Conservation (phyloP, 1,140 invertebrate species). For the Propsilocerus akamusi region DNA sequence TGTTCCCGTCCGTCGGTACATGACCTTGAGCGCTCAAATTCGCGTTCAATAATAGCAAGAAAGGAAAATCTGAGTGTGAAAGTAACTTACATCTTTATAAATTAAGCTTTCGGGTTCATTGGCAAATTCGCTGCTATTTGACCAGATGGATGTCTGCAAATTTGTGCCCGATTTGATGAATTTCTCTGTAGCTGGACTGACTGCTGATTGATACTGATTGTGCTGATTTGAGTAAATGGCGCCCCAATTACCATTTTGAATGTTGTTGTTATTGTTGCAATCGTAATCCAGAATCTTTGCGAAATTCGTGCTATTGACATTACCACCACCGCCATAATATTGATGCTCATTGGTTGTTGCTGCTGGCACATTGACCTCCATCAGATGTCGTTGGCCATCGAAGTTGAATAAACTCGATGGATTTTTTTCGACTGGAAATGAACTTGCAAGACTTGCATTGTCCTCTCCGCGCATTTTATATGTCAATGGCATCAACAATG, state of each 20-base stretch:
- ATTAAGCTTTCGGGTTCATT: background rate
- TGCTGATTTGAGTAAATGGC: background rate
- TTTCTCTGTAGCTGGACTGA: background rate
- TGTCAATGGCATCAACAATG: slow-evolving; percentile 1
- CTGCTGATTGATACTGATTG: background rate
- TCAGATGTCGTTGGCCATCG: background rate
- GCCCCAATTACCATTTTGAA: background rate
- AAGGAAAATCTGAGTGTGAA: background rate
- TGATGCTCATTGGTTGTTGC: no score
- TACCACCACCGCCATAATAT: no score
- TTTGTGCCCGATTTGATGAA: slow-evolving; percentile 1
- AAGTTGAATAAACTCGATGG: background rate
- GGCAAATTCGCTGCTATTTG: background rate
- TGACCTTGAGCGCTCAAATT: no score
- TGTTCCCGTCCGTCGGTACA: background rate
- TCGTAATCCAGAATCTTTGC: background rate
- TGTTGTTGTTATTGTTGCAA: background rate
- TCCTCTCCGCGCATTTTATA: background rate
- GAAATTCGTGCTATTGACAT: no score
- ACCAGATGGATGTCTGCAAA: background rate
- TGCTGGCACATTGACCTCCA: background rate
- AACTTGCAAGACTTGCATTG: background rate
- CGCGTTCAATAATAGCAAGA: background rate
- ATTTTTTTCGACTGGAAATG: background rate
- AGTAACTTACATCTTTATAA: background rate